Evolutionary conservation across 2,888 invertebrate genomes (phyloP), one percentile per base, ranked within the genome.

Genomic region (Spialia ferax): DNA sequence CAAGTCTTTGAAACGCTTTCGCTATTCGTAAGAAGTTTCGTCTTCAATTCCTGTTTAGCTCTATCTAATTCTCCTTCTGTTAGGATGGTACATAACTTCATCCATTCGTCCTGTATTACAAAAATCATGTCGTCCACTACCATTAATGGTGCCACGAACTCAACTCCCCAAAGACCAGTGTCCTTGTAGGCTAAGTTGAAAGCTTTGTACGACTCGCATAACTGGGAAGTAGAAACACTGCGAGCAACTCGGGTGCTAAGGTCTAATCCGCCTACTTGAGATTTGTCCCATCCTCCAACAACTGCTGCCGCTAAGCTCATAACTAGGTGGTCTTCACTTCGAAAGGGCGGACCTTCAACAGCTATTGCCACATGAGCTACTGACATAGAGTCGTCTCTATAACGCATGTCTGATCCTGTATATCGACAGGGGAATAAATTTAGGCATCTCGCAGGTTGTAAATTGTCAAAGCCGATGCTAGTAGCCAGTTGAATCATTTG

Each of bases 101-200:
- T 97, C 96, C 98, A 97, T 84, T 97, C 96, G 22, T 93, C 88
- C 85, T 97, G 97, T 23, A 98, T 90, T 71, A 96, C 94, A 81
- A 87, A 95, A 42, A 97, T 80, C 96, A 97, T 96, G 72, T 96
- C 94, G 76, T 96, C 96, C 69, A 95, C 91, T 71, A 95, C 93
- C 78, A 96, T 78, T 6, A 95, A 95, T 71, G 96, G 96, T 63
- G 96, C 95, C 1, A 98, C 96, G 75, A 96, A 98, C 83, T 98
- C 98, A 38, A 97, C 95, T 11, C 99, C 99, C 98, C 99, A 99
- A 1, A 99, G 94, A 13, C 99, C 99, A 13, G 99, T 99, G 83
- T 99, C 99, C 83, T 98, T 98, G 92, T 99, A 99, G 85, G 97
- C 97, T 2, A 99, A 98, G 87, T 99, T 98, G 90, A 99, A 99